Base-by-base conservation (phyloP, 2,888 invertebrate species). In the Lathronympha strigana region DNA sequence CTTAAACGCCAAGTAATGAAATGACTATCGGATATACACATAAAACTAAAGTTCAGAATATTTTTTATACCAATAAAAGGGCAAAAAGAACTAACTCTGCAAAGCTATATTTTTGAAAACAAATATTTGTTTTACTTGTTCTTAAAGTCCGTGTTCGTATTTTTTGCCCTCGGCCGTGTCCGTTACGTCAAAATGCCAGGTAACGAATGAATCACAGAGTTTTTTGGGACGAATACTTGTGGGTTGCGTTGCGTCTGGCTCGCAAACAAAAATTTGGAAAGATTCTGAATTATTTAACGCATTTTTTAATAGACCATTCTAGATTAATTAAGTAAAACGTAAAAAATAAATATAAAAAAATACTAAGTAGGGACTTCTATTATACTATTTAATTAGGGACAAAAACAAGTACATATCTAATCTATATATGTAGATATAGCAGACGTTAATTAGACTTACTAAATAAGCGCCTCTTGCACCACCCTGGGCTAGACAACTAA, bases 131-230 rank as follows among this genome's bases (percentile, higher is more conserved):
- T 57, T 45, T 45, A 54, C 25, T 28, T 57, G 43, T 45, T 45
- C 43, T 21, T 31, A 57, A 45, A 31, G 43, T 31, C 31, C 28
- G 19, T 43, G 38, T 13, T 21, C 9, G n/a, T n/a, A 38, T 57
- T 57, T 57, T 57, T 57, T 57, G 31, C 43, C 43, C 43, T 21
- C 13, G 31, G 13, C 51, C 36, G 51, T 51, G 57, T 28, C 40
- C 40, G 57, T 45, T 40, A 55, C 54, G 54, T 40, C 57, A 45
- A 43, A 28, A 43, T 19, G 57, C 43, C 55, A 57, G 57, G 57
- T 57, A 57, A 31, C 57, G 47, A 31, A 45, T 57, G 57, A 57
- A 57, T 57, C 57, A 57, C 43, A 6, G 21, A 17, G 19, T 57
- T 57, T 57, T 57, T 57, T 19, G 25, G 28, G 25, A 57, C 19